Evolutionary conservation across 2,888 invertebrate genomes (phyloP).

Genomic region (Pachydiplax longipennis): DNA sequence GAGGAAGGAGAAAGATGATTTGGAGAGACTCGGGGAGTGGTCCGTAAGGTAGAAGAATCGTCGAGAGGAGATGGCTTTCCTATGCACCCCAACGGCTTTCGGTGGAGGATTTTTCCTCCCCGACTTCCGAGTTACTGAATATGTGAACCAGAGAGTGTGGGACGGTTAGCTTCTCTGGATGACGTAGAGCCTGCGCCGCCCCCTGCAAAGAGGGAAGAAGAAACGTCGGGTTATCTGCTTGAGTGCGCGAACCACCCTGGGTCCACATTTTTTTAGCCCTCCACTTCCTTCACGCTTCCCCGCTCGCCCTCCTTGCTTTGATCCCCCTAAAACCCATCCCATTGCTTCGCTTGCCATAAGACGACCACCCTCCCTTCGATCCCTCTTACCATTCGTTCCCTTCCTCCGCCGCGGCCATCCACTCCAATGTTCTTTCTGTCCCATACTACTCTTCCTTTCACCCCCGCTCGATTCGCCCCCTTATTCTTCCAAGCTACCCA

Average conservation of each 20-base stretch:
- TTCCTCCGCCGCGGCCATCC: neutral
- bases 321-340: neutral
- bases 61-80: neutral
- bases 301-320: neutral
- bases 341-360: neutral
- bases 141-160: neutral
- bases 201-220: neutral
- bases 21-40: neutral
- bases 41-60: neutral
- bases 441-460: neutral
- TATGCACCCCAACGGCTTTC: neutral
- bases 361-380: neutral
- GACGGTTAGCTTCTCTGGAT: neutral
- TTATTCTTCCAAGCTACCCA: neutral
- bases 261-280: neutral
- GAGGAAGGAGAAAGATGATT: neutral
- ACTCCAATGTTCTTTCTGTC: neutral
- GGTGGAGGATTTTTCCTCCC: neutral
- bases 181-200: neutral
- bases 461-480: neutral
- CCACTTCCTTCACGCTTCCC: neutral
- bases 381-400: neutral
- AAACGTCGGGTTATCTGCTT: neutral
- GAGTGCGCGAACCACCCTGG: neutral
- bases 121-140: neutral